phyloP scores from a whole-genome alignment of 2,888 invertebrate genomes.

The Anodontia alba region DNA sequence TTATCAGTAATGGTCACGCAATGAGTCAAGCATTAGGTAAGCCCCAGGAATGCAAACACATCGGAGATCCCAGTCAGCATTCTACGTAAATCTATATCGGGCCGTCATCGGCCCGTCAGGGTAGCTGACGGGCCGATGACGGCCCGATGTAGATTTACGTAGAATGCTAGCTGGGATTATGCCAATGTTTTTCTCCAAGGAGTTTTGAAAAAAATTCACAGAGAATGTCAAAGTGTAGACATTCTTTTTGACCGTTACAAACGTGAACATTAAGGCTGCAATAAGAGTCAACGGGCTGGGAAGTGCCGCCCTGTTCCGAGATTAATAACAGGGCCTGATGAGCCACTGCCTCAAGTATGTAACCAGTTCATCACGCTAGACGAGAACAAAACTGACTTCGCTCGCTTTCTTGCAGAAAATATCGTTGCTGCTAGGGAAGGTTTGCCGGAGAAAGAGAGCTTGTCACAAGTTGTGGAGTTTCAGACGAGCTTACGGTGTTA shows the following conservation, averaged over 20 bases:
- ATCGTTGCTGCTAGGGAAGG: neutral
- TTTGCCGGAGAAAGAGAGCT: neutral
- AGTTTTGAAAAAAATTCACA: conserved; percentile 22
- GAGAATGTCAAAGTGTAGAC: conserved; percentile 20
- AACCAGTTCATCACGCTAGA: conserved; percentile 31
- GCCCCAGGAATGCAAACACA: conserved; percentile 24
- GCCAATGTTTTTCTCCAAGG: conserved; percentile 22
- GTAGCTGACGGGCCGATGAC: no score
- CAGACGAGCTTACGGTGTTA: neutral
- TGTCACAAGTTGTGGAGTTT: conserved; percentile 2
- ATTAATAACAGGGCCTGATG: no score
- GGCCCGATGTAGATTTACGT: no score
- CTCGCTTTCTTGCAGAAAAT: conserved; percentile 14
- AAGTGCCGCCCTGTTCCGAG: no score
- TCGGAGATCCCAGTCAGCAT: no score
- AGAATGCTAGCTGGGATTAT: no score
- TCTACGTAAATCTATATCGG: no score
- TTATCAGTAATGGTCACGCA: conserved; percentile 43
- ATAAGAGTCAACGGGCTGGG: conserved; percentile 31
- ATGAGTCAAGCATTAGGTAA: conserved; percentile 45
- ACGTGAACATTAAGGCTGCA: conserved; percentile 3
- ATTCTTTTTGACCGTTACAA: conserved; percentile 42
- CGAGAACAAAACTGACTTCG: conserved; percentile 43
- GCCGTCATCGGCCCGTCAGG: no score
- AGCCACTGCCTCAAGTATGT: neutral